Evolutionary conservation across 1,140 invertebrate species (phyloP), one percentile per base, ranked within the genome.

Genomic region (Planococcus citri): DNA sequence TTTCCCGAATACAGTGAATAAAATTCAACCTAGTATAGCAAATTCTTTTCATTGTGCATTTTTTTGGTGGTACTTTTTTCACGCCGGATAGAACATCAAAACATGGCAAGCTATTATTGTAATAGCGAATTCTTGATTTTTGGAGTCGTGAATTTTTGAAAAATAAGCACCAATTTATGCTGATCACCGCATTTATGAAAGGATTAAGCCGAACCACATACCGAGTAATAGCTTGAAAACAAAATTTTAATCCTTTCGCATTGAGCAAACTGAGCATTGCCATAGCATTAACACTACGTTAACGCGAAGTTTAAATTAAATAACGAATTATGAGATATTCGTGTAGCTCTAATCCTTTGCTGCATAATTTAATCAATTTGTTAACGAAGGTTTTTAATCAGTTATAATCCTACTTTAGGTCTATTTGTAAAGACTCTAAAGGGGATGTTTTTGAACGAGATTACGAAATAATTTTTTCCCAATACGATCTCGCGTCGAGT

Each of bases 341-440:
- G 41, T n/a, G 17, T 20, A 2, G 41, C 2, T 51, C 10, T 51
- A 51, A 51, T 51, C 41, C 41, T 51, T 51, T 51, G 17, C 41
- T 51, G 41, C 41, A 51, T 51, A 51, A 51, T 51, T 51, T 51
- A 51, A 51, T 51, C 41, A 51, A 51, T 51, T 51, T 9, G 41
- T 51, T 51, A n/a, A 51, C 41, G 41, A 51, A 51, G 2, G n/a
- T 51, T 51, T 51, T 51, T 17, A 51, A 51, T n/a, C 6, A 51
- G 17, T 6, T 6, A 3, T 51, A 51, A 51, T 51, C 41, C 41
- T 51, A 51, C 17, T 20, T 17, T 3, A 51, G 17, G n/a, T n/a
- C 4, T 33, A 3, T 33, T 33, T 33, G 29, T 12, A 33, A 33
- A 3, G 29, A 33, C 3, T 51, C 17, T 17, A 51, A 51, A 51